phyloP scores from a whole-genome alignment of 2,113 vertebrate species.

The Donacobius atricapilla region DNA sequence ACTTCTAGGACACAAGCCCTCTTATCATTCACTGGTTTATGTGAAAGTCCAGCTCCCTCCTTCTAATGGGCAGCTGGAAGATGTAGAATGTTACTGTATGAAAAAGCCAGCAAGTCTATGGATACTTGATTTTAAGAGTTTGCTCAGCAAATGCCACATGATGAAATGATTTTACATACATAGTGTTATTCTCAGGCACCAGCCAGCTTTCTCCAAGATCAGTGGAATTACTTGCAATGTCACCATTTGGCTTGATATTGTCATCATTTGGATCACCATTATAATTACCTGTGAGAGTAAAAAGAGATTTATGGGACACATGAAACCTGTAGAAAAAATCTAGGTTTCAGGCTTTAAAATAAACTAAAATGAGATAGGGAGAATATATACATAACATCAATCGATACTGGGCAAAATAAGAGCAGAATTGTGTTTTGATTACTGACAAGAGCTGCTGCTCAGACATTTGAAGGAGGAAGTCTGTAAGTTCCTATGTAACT shows the following conservation, averaged over 20 bases:
- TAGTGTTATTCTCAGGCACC: conserved; percentile 74
- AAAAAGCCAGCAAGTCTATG: background rate
- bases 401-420: background rate
- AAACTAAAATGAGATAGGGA: background rate
- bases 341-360: background rate
- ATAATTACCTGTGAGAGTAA: conserved; percentile 79
- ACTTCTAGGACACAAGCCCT: background rate
- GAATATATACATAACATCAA: background rate
- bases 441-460: background rate
- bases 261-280: conserved; percentile 80
- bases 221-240: conserved; percentile 67
- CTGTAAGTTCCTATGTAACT: background rate
- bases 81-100: background rate
- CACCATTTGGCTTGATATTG: conserved; percentile 79
- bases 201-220: conserved; percentile 87
- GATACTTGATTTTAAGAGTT: background rate
- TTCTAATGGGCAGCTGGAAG: background rate
- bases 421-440: background rate
- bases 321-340: background rate
- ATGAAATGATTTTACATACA: conserved; percentile 71
- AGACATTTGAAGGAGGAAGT: background rate
- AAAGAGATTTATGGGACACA: background rate
- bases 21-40: background rate
- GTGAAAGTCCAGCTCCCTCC: background rate
- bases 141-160: background rate